Percentiles rank a stretch among this genome's conserved stretches.
Evolutionary conservation across 30 jellyfish, hydroid and myxozoan genomes (phyloP).

Genomic region (Phacellophora camtschatica): DNA sequence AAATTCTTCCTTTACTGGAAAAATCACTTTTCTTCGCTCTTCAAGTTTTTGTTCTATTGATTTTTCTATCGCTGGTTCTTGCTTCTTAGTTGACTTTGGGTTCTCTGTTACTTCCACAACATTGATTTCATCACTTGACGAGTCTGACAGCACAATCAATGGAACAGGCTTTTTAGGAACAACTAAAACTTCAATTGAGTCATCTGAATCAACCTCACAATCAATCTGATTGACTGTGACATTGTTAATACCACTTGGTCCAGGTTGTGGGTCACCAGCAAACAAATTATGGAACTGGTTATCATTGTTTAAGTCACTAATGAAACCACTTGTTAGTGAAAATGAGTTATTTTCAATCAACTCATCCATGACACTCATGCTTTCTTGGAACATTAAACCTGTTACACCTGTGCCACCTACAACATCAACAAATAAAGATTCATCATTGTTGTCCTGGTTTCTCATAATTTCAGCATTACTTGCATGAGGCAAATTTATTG

Average conservation of each 20-base stretch:
- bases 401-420: too few relatives aligned
- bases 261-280: conserved; percentile 23
- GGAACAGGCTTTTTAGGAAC: conserved; percentile 53
- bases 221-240: not conserved
- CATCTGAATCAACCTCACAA: conserved; percentile 53
- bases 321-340: too few relatives aligned
- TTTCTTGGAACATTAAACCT: too few relatives aligned
- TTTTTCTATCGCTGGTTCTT: not conserved
- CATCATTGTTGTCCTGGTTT: too few relatives aligned
- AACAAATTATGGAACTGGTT: too few relatives aligned
- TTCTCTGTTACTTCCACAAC: not conserved
- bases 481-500: too few relatives aligned
- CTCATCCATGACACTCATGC: too few relatives aligned
- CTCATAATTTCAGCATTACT: too few relatives aligned
- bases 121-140: conserved; percentile 33
- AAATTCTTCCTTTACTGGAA: conserved; percentile 44
- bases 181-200: conserved; percentile 54
- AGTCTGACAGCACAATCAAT: conserved; percentile 45
- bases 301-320: too few relatives aligned
- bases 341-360: too few relatives aligned
- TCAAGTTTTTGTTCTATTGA: conserved; percentile 51
- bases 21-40: conserved; percentile 14
- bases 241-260: conserved; percentile 43
- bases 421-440: not conserved
- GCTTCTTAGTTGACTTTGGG: not conserved